phyloP scores from a whole-genome alignment of 1,140 invertebrate species.

The Cotesia chilonis region DNA sequence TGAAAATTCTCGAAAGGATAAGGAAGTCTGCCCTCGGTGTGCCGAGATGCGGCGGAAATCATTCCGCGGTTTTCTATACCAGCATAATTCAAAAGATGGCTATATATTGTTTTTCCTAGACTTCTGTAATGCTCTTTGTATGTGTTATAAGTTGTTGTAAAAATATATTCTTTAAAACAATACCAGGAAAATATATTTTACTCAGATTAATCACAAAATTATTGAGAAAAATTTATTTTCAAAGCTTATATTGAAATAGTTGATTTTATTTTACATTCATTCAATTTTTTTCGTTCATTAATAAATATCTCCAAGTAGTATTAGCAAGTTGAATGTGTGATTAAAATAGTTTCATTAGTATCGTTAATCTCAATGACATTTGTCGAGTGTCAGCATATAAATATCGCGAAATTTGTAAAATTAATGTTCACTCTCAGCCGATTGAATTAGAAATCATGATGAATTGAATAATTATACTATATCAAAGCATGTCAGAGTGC shows the following conservation, averaged over 20 bases:
- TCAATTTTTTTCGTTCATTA: too few species aligned
- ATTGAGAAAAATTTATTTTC: too few species aligned
- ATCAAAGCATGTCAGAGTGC: slow-evolving; percentile 4
- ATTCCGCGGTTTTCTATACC: slow-evolving; percentile 11
- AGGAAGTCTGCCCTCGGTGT: neutral
- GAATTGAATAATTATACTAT: slow-evolving; percentile 29
- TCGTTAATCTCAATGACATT: slow-evolving; percentile 8
- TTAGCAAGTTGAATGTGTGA: too few species aligned
- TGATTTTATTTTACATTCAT: too few species aligned
- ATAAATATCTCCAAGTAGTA: too few species aligned
- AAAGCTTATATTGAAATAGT: too few species aligned
- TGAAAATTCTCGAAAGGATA: slow-evolving; percentile 30
- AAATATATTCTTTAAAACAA: too few species aligned
- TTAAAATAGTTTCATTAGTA: too few species aligned
- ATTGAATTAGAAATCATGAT: slow-evolving; percentile 21
- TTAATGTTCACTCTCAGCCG: slow-evolving; percentile 15
- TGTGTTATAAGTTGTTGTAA: neutral
- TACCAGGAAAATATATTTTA: too few species aligned
- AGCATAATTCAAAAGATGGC: slow-evolving; percentile 27
- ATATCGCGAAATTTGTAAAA: neutral
- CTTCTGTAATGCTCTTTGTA: neutral
- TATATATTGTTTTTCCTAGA: neutral
- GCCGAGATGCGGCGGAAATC: slow-evolving; percentile 1
- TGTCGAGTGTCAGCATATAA: neutral
- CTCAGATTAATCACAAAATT: too few species aligned